Conservation (phyloP, 2,797 vertebrate genomes). For the Pipistrellus pygmaeus region DNA sequence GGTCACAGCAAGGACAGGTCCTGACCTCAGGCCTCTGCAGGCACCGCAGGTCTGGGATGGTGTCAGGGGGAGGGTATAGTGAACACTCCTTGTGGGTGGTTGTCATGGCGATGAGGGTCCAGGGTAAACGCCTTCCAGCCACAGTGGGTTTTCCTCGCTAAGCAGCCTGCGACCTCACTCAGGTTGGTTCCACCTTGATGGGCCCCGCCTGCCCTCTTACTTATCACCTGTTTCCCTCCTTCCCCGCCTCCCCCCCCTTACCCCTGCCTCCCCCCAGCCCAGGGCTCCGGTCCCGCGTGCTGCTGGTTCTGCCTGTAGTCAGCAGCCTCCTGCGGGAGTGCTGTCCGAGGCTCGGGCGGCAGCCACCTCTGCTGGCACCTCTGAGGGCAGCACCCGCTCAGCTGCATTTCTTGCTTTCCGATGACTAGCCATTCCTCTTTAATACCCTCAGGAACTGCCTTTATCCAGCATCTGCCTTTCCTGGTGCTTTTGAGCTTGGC, state of each 20-base stretch:
- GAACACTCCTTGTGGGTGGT: not conserved
- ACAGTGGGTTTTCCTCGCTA: not conserved
- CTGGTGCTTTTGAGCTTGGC: not conserved
- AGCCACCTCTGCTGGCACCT: too few species aligned
- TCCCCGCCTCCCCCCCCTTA: too few species aligned
- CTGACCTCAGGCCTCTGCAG: not conserved
- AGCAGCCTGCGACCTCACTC: not conserved
- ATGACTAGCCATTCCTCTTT: not conserved
- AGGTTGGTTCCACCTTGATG: not conserved
- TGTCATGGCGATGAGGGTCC: not conserved
- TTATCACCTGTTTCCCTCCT: not conserved
- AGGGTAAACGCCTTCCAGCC: not conserved
- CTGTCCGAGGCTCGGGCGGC: too few species aligned
- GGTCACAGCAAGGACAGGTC: accelerated
- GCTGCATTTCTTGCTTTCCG: not conserved
- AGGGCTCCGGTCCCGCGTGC: not conserved
- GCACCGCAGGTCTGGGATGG: accelerated
- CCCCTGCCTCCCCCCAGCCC: not conserved
- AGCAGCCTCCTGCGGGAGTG: too few species aligned
- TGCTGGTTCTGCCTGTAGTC: too few species aligned
- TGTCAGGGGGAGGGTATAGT: accelerated
- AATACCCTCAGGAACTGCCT: not conserved
- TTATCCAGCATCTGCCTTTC: not conserved
- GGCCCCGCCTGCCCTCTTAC: not conserved
- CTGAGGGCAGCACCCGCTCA: too few species aligned